Evolutionary conservation across 2,113 vertebrate genomes (phyloP).

Genomic region (Trematomus loennbergii): DNA sequence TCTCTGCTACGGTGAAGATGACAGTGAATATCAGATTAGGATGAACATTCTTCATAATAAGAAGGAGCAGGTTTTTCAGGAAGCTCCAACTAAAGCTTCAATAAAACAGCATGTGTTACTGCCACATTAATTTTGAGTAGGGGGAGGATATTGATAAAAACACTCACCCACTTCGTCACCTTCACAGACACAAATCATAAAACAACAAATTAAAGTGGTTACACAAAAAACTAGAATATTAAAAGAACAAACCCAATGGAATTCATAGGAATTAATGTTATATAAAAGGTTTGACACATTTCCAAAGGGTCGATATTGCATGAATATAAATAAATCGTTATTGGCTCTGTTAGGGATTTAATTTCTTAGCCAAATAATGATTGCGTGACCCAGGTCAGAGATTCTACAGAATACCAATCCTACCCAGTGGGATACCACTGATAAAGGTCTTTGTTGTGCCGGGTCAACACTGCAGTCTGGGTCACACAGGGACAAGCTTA

Average conservation of each 20-base stretch:
- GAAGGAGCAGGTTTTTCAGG: neutral
- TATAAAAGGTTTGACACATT: neutral
- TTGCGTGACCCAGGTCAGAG: neutral
- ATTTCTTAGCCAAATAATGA: neutral
- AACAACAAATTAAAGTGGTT: neutral
- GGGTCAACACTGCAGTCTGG: neutral
- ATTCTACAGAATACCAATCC: neutral
- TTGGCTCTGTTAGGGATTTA: neutral
- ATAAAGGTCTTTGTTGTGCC: neutral
- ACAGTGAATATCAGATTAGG: neutral
- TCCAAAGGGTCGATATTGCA: neutral
- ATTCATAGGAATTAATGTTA: neutral
- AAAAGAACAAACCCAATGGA: neutral
- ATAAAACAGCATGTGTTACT: neutral
- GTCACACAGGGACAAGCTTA: neutral
- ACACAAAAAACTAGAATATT: neutral
- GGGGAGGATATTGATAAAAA: neutral
- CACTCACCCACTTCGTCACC: neutral
- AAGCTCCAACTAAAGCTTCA: neutral
- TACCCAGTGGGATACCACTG: neutral
- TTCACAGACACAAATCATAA: neutral
- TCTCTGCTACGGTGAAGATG: neutral
- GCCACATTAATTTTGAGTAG: neutral
- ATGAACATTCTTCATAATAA: neutral
- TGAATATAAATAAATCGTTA: slow-evolving; percentile 1